A percentile compares a stretch with the other conserved stretches of the same genome.
Evolutionary conservation across 2,888 invertebrate species (phyloP).

Genomic region (Spodoptera picta): DNA sequence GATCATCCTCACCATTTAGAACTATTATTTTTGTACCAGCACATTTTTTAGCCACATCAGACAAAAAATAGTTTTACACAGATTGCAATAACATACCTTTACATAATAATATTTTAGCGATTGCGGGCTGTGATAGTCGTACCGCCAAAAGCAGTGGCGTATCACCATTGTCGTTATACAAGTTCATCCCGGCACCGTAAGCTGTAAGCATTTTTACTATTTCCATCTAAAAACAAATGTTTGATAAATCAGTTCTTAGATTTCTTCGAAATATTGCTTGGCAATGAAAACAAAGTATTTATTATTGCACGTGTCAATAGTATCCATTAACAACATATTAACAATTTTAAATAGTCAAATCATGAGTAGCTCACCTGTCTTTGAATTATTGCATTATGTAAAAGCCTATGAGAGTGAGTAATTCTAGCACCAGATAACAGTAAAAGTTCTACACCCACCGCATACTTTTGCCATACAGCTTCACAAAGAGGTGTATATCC

Average conservation of each 20-base stretch:
- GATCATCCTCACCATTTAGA: too few relatives aligned
- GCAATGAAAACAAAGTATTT: neutral
- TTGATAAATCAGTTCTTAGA: neutral
- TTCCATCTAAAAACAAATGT: constrained; percentile 71
- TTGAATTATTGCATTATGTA: constrained; percentile 91
- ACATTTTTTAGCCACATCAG: neutral
- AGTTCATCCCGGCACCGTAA: constrained; percentile 89
- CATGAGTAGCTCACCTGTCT: constrained; percentile 78
- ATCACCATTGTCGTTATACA: constrained; percentile 90
- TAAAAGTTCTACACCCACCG: constrained; percentile 88
- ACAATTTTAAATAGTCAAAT: too few relatives aligned
- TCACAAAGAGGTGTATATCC: constrained; percentile 92
- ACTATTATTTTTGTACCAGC: too few relatives aligned
- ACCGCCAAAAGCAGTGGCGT: constrained; percentile 91
- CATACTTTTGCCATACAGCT: constrained; percentile 91
- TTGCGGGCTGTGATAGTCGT: constrained; percentile 80
- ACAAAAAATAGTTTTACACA: neutral
- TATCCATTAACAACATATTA: too few relatives aligned
- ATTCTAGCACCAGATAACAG: constrained; percentile 91
- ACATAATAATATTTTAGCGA: constrained; percentile 85
- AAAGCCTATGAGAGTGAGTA: constrained; percentile 91
- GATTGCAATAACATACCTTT: constrained; percentile 80
- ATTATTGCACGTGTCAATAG: too few relatives aligned
- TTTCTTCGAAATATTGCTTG: too few relatives aligned
- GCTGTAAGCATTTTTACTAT: constrained; percentile 87